Base-by-base conservation (phyloP, 1,140 invertebrate species). In the Trissolcus basalis region DNA sequence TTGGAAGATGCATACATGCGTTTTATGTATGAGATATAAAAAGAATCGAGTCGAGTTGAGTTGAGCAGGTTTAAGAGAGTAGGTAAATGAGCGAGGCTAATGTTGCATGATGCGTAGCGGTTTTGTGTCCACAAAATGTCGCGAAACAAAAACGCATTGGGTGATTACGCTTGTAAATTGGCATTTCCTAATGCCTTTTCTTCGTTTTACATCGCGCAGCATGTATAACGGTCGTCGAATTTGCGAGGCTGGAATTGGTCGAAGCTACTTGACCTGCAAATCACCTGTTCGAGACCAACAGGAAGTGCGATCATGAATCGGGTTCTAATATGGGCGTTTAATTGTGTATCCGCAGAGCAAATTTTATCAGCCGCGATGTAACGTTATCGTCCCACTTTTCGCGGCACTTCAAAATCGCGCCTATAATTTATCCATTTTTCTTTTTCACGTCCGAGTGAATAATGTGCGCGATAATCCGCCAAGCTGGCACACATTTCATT, bases 101-200 rank as follows among this genome's bases (percentile, higher is more conserved):
- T n/a, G n/a, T n/a, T n/a, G n/a, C n/a, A n/a, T n/a, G n/a, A n/a
- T n/a, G n/a, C n/a, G n/a, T n/a, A n/a, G n/a, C n/a, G n/a, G n/a
- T n/a, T n/a, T n/a, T n/a, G n/a, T n/a, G n/a, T n/a, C n/a, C n/a
- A n/a, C n/a, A n/a, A n/a, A n/a, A n/a, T n/a, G n/a, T n/a, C n/a
- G n/a, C n/a, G n/a, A n/a, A n/a, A n/a, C n/a, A n/a, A n/a, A n/a
- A n/a, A n/a, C n/a, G n/a, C n/a, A n/a, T n/a, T n/a, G n/a, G n/a
- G n/a, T n/a, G 60, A 61, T 60, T 73, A 65, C 60, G 15, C 63
- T 39, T 39, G 36, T n/a, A 56, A 41, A 67, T 50, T 55, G 61
- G 45, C 45, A 69, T 63, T 75, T 69, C 64, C 72, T 75, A 75
- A 75, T 75, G 65, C 51, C 53, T 75, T 76, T 75, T 69, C 72